Conservation (phyloP, 2,797 vertebrate species). For the Brachyalestes nurse region DNA sequence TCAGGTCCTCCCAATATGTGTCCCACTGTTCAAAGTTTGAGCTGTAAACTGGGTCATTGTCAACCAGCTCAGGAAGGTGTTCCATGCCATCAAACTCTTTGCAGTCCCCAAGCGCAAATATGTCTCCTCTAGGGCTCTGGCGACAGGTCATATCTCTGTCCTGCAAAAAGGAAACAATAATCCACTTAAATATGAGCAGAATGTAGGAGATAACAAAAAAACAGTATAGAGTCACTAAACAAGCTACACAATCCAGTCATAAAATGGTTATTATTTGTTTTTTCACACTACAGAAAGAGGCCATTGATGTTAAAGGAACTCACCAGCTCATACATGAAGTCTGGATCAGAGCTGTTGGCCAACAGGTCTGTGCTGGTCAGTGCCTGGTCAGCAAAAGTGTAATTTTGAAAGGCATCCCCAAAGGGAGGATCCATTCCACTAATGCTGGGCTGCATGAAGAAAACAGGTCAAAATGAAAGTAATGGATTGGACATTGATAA, state of each 20-base stretch:
- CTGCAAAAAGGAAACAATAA: constrained; percentile 68
- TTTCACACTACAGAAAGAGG: not conserved
- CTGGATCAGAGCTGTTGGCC: constrained; percentile 94
- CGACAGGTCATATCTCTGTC: constrained; percentile 94
- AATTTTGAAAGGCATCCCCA: constrained; percentile 97
- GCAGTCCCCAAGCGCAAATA: constrained; percentile 84
- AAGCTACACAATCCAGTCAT: not conserved
- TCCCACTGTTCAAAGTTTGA: constrained; percentile 99
- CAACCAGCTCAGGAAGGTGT: constrained; percentile 87
- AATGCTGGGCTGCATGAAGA: constrained; percentile 87
- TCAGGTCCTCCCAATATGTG: constrained; percentile 98
- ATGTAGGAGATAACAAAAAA: not conserved
- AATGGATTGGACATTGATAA: not conserved
- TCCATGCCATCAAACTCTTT: constrained; percentile 92
- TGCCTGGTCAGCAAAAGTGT: constrained; percentile 96
- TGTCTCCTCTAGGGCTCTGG: constrained; percentile 91
- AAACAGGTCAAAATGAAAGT: not conserved
- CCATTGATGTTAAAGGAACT: constrained; percentile 61
- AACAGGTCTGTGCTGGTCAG: constrained; percentile 98
- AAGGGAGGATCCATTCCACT: constrained; percentile 99
- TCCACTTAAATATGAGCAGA: not conserved
- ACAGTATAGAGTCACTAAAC: not conserved
- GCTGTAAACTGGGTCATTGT: constrained; percentile 86
- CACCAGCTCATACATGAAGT: constrained; percentile 99
- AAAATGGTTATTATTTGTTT: not conserved